phyloP scores from a whole-genome alignment of 1,140 invertebrate genomes.

The Drosophila tani region DNA sequence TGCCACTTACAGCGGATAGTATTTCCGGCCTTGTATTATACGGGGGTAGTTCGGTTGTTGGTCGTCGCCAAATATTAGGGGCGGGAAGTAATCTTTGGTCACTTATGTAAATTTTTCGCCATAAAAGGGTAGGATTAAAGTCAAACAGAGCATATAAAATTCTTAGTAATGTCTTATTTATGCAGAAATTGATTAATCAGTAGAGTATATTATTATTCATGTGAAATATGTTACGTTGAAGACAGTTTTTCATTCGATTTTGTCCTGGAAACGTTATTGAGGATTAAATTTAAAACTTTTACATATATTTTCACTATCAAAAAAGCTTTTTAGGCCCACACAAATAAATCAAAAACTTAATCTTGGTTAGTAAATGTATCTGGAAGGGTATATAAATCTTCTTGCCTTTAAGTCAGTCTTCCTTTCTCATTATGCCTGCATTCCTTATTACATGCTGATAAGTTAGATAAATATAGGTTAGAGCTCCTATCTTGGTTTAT shows the following conservation, averaged over 20 bases:
- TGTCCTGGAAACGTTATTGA: too few species aligned
- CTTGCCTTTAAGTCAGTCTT: not conserved
- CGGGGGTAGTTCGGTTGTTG: slow-evolving; percentile 11
- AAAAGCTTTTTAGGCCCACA: not conserved
- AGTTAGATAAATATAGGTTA: slow-evolving; percentile 37
- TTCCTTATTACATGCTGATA: slow-evolving; percentile 39
- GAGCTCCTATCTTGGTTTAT: slow-evolving; percentile 35
- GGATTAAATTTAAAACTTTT: not conserved
- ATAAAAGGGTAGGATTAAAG: slow-evolving; percentile 18
- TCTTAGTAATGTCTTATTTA: slow-evolving; percentile 7
- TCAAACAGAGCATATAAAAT: slow-evolving; percentile 1
- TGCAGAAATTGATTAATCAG: slow-evolving; percentile 1
- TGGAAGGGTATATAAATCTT: slow-evolving; percentile 7
- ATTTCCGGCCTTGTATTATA: slow-evolving; percentile 18
- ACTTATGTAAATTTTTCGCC: slow-evolving; percentile 30
- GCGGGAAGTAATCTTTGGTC: slow-evolving; percentile 22
- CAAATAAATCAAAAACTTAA: not conserved
- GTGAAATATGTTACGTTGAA: too few species aligned
- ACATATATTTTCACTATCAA: not conserved
- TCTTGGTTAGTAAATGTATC: not conserved
- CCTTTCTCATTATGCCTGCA: slow-evolving; percentile 22
- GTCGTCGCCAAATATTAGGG: slow-evolving; percentile 10
- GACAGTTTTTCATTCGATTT: not conserved
- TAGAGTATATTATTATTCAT: too few species aligned
- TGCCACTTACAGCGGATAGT: slow-evolving; percentile 19